Percentiles rank a stretch among this genome's conserved stretches.
These are phyloP conservation scores for Marcusenius ussheri DNA, from an alignment of 2,113 vertebrate genomes.

Conservation along the genomic window DNA sequence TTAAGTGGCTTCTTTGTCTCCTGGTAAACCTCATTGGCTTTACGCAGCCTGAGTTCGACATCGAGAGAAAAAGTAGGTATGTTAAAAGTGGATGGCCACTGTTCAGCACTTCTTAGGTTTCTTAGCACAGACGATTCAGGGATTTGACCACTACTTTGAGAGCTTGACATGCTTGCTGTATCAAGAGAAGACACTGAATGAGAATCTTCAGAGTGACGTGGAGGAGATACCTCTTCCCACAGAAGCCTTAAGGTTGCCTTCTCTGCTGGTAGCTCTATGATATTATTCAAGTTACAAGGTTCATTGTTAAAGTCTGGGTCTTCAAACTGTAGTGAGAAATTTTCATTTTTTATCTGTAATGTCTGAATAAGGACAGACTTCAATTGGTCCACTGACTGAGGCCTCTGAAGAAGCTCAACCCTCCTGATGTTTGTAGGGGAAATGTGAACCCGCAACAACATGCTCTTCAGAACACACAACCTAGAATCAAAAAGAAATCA, in stretches of 20 bases:
- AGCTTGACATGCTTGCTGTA: conserved; percentile 5
- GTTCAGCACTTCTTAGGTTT: background rate
- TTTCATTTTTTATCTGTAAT: background rate
- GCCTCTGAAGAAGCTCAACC: background rate
- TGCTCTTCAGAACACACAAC: background rate
- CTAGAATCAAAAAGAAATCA: background rate
- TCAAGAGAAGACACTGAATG: background rate
- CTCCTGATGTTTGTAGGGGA: background rate
- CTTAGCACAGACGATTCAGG: background rate
- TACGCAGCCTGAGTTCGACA: conserved; percentile 5
- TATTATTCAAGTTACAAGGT: conserved; percentile 8
- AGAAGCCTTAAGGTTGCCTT: conserved; percentile 2
- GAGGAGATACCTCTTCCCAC: background rate
- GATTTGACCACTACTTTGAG: background rate
- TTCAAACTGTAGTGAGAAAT: conserved; percentile 16
- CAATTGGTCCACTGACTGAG: conserved; percentile 4
- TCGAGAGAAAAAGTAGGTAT: background rate
- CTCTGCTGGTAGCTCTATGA: conserved; percentile 5
- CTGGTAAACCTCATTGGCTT: background rate
- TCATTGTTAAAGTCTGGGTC: conserved; percentile 13
- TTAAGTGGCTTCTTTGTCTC: background rate
- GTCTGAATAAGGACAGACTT: background rate
- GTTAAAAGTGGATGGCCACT: background rate
- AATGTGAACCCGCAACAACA: background rate
- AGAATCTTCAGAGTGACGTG: background rate